These are phyloP conservation scores for Malurus elegans DNA, from an alignment of 2,113 vertebrate genomes.

Conservation along the genomic window DNA sequence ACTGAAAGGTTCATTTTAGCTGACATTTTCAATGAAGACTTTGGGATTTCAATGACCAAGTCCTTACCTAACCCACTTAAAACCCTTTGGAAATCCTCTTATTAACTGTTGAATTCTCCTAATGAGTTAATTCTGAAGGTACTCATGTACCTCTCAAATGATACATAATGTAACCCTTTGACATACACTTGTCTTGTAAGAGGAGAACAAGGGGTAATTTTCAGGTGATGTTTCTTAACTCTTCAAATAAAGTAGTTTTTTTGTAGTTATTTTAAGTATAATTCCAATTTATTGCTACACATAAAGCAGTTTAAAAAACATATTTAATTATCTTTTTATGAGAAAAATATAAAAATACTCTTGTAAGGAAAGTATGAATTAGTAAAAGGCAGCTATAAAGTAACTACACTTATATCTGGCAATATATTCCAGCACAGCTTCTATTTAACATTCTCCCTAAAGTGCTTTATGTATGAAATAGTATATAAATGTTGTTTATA, in stretches of 20 bases:
- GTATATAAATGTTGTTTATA: neutral
- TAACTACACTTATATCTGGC: neutral
- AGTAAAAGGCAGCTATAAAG: neutral
- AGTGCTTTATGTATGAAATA: neutral
- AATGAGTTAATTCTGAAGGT: neutral
- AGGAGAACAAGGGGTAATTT: neutral
- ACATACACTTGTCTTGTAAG: neutral
- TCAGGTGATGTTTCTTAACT: neutral
- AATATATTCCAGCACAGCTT: neutral
- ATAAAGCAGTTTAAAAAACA: neutral
- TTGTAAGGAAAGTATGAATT: neutral
- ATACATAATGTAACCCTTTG: neutral
- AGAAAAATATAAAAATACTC: neutral
- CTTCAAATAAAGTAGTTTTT: neutral
- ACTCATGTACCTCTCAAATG: neutral
- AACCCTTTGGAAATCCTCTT: neutral
- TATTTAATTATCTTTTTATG: neutral
- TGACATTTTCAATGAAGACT: neutral
- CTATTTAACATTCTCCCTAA: neutral
- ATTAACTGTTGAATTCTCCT: neutral
- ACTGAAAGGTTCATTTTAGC: neutral
- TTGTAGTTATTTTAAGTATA: neutral
- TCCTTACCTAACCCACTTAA: neutral
- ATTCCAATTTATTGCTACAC: neutral
- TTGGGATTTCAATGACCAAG: neutral